Conservation (phyloP, 2,888 invertebrate genomes). For the Anoplius nigerrimus region DNA sequence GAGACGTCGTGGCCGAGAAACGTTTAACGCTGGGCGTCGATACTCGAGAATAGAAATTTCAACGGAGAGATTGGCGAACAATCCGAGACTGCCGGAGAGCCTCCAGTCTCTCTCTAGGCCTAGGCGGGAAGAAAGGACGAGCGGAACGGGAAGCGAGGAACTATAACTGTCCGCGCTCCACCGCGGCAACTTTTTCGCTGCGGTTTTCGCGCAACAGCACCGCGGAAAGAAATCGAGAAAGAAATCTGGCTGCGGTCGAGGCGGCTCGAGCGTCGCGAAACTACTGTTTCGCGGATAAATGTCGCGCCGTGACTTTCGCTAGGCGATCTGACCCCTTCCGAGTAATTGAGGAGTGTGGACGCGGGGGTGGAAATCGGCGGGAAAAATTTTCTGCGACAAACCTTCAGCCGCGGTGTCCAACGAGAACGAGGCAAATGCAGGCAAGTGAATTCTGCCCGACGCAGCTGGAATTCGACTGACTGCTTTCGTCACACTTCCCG, state of each 20-base stretch:
- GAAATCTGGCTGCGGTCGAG: conserved; percentile 49
- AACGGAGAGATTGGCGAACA: neutral
- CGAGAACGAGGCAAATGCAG: no score
- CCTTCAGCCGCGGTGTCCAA: no score
- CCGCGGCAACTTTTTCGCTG: conserved; percentile 45
- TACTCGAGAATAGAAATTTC: conserved; percentile 7
- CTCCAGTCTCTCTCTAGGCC: neutral
- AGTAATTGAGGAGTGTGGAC: conserved; percentile 20
- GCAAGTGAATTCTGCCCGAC: no score
- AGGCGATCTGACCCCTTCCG: conserved; percentile 30
- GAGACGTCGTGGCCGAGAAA: neutral
- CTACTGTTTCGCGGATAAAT: conserved; percentile 43
- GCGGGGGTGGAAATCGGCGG: conserved; percentile 1
- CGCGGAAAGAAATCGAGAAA: conserved; percentile 56
- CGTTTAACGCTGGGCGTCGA: conserved; percentile 1
- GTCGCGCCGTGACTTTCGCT: conserved; percentile 55
- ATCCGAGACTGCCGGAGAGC: no score
- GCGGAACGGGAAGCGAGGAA: conserved; percentile 26
- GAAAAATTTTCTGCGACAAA: neutral
- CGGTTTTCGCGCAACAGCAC: conserved; percentile 52
- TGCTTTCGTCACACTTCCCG: no score
- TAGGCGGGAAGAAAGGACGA: conserved; percentile 2
- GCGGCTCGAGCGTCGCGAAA: conserved; percentile 53
- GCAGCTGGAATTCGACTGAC: no score
- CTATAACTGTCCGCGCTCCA: conserved; percentile 40